Conservation (phyloP, 2,888 invertebrate species). For the Volucella inanis region DNA sequence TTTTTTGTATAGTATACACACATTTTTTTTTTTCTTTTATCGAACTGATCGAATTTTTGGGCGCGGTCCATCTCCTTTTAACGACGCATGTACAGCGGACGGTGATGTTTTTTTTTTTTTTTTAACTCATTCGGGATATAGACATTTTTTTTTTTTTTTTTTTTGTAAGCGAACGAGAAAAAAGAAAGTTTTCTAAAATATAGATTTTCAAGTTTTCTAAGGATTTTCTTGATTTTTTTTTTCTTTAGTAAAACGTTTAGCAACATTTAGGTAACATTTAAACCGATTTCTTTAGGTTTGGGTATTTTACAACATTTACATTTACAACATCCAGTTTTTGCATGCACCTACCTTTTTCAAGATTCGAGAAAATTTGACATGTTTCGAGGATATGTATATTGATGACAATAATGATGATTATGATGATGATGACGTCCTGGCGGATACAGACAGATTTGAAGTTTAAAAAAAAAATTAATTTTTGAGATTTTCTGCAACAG, state of each 20-base stretch:
- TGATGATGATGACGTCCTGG: slow-evolving; percentile 38
- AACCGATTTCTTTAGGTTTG: slow-evolving; percentile 47
- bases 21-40: slow-evolving; percentile 63
- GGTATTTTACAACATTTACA: slow-evolving; percentile 70
- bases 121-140: neutral
- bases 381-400: neutral
- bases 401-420: neutral
- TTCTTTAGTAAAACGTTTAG: slow-evolving; percentile 13
- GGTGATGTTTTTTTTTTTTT: slow-evolving; percentile 24
- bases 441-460: slow-evolving; percentile 15
- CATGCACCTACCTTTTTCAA: slow-evolving; percentile 73
- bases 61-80: slow-evolving; percentile 70
- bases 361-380: slow-evolving; percentile 6
- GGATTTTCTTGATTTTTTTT: no score
- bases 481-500: neutral
- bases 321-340: slow-evolving; percentile 73
- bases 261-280: slow-evolving; percentile 64
- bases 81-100: slow-evolving; percentile 72
- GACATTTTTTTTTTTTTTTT: neutral
- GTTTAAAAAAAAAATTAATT: neutral
- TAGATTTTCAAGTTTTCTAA: slow-evolving; percentile 26
- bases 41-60: slow-evolving; percentile 75
- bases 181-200: slow-evolving; percentile 49
- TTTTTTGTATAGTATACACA: slow-evolving; percentile 57
- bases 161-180: slow-evolving; percentile 3